Conservation (phyloP, 2,888 invertebrate genomes). For the Cosmorhoe ocellata region DNA sequence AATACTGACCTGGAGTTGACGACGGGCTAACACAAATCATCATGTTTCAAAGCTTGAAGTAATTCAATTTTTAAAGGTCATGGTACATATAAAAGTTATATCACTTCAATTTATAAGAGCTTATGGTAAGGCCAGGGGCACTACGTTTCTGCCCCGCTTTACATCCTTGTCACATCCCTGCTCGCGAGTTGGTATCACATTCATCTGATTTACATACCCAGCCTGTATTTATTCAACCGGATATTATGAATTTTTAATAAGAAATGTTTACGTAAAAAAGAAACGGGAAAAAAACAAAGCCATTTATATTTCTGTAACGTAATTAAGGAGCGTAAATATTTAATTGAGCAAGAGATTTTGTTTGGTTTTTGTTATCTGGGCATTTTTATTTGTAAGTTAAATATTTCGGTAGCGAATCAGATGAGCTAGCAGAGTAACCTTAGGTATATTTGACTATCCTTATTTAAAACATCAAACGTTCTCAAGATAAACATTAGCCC, state of each 20-base stretch:
- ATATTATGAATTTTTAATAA: slow-evolving; percentile 35
- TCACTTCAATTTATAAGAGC: no score
- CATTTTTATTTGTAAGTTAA: background rate
- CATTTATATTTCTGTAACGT: slow-evolving; percentile 3
- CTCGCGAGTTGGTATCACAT: slow-evolving; percentile 25
- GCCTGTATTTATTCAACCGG: slow-evolving; percentile 31
- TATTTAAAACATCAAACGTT: background rate
- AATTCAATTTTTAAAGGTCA: no score
- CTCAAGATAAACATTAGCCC: background rate
- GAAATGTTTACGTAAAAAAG: slow-evolving; percentile 19
- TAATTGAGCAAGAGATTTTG: slow-evolving; percentile 1
- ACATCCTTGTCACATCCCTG: slow-evolving; percentile 1
- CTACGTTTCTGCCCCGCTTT: no score
- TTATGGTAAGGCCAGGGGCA: no score
- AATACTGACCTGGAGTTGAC: no score
- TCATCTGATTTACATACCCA: slow-evolving; percentile 31
- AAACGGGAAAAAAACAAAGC: slow-evolving; percentile 2
- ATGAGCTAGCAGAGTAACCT: background rate
- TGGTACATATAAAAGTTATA: no score
- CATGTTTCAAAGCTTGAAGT: no score
- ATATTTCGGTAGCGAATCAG: background rate
- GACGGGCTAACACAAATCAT: no score
- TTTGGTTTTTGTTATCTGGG: background rate
- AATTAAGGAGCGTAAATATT: slow-evolving; percentile 8
- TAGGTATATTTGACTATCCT: background rate